phyloP scores from a whole-genome alignment of 2,888 invertebrate genomes.

The Dicycla oo region DNA sequence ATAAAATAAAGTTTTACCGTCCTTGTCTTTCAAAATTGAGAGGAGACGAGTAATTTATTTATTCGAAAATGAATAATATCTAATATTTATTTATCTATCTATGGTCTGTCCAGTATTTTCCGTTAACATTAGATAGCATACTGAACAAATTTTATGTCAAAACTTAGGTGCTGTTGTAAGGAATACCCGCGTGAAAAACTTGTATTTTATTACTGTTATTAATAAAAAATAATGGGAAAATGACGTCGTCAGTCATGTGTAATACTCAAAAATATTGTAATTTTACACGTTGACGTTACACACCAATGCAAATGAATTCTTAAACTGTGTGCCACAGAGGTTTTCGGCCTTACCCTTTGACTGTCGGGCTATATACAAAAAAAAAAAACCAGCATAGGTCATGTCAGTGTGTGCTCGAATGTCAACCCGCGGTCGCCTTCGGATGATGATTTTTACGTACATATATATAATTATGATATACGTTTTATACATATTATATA shows the following conservation, averaged over 20 bases:
- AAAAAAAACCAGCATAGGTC: too few relatives aligned
- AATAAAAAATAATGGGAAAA: constrained; percentile 16
- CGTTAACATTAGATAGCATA: constrained; percentile 67
- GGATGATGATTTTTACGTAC: too few relatives aligned
- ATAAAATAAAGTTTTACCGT: not conserved
- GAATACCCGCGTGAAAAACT: constrained; percentile 49
- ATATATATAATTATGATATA: too few relatives aligned
- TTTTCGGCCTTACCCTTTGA: not conserved
- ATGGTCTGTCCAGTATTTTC: constrained; percentile 61
- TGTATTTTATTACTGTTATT: constrained; percentile 44
- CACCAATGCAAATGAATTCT: not conserved
- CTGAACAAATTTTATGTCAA: constrained; percentile 77
- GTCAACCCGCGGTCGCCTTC: too few relatives aligned
- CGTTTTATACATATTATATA: too few relatives aligned
- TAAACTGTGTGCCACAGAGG: not conserved
- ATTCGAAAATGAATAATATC: constrained; percentile 28
- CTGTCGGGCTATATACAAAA: too few relatives aligned
- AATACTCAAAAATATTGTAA: constrained; percentile 55
- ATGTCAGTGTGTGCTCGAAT: too few relatives aligned
- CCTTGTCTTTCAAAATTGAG: constrained; percentile 30
- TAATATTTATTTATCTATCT: constrained; percentile 23
- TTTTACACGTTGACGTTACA: not conserved
- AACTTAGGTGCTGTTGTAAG: constrained; percentile 76
- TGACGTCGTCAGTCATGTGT: constrained; percentile 22
- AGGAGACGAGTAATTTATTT: constrained; percentile 13